These are phyloP conservation scores for Spicauda simplicius DNA, from an alignment of 2,888 invertebrate species.

Conservation along the genomic window DNA sequence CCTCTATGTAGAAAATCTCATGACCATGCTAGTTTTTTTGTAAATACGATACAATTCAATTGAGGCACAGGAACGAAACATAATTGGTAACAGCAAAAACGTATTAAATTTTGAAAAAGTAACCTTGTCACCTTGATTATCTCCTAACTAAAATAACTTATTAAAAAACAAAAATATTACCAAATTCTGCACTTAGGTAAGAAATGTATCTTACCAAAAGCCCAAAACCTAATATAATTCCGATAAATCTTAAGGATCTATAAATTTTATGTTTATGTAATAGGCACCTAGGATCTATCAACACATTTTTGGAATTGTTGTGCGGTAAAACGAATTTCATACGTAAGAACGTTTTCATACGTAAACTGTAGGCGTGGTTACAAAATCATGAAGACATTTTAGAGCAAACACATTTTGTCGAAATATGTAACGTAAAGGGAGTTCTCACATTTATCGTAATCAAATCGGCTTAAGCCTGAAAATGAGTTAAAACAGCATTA, in stretches of 20 bases:
- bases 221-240: not conserved
- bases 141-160: too few species aligned
- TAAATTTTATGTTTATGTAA: too few species aligned
- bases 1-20: not conserved
- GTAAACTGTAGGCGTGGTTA: not conserved
- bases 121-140: not conserved
- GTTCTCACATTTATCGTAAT: not conserved
- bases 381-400: not conserved
- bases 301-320: not conserved
- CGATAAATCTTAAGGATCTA: not conserved
- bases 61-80: too few species aligned
- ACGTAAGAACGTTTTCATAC: not conserved
- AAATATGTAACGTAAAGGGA: not conserved
- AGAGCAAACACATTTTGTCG: not conserved
- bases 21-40: not conserved
- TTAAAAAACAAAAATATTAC: too few species aligned
- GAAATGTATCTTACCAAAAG: not conserved
- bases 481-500: not conserved
- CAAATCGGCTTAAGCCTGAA: not conserved
- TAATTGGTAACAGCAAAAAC: too few species aligned
- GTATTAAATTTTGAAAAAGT: not conserved
- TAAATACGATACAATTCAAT: not conserved
- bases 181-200: not conserved
- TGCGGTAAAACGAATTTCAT: not conserved
- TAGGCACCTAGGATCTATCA: not conserved